A percentile compares a stretch with the other conserved stretches of the same genome.
Evolutionary conservation across 2,797 vertebrate genomes (phyloP).

Genomic region (Pogoniulus pusillus): DNA sequence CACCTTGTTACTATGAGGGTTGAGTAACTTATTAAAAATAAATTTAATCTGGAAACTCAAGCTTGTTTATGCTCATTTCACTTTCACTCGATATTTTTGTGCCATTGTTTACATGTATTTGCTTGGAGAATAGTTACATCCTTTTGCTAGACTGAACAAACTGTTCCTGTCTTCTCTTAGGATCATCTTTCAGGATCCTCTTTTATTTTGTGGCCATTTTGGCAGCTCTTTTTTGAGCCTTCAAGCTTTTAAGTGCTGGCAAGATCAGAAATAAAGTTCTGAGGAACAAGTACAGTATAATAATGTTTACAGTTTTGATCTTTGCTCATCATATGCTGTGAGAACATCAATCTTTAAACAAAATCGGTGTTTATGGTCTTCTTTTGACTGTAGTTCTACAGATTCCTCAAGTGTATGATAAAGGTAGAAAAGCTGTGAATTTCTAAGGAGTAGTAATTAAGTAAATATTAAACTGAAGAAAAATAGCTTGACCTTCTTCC

Average conservation of each 20-base stretch:
- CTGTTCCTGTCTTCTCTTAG: background rate
- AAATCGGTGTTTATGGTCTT: background rate
- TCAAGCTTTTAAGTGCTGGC: background rate
- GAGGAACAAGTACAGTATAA: background rate
- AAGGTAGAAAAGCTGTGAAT: background rate
- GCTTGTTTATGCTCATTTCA: slow-evolving; percentile 19
- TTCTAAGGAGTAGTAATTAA: background rate
- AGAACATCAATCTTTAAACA: background rate
- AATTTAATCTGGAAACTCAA: background rate
- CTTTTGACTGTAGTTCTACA: background rate
- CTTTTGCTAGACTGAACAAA: slow-evolving; percentile 10
- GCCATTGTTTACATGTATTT: slow-evolving; percentile 27
- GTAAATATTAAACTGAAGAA: background rate
- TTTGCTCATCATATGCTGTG: background rate
- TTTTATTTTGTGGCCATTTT: background rate
- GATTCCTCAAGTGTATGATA: background rate
- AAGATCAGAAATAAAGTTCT: background rate
- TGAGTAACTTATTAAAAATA: slow-evolving; percentile 22
- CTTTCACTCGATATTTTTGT: slow-evolving; percentile 20
- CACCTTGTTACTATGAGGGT: background rate
- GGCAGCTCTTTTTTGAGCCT: background rate
- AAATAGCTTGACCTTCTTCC: background rate
- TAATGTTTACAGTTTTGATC: background rate
- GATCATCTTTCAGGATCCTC: background rate
- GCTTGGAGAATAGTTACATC: background rate